Conservation (phyloP, 2,797 vertebrate genomes). For the Salarias fasciatus region DNA sequence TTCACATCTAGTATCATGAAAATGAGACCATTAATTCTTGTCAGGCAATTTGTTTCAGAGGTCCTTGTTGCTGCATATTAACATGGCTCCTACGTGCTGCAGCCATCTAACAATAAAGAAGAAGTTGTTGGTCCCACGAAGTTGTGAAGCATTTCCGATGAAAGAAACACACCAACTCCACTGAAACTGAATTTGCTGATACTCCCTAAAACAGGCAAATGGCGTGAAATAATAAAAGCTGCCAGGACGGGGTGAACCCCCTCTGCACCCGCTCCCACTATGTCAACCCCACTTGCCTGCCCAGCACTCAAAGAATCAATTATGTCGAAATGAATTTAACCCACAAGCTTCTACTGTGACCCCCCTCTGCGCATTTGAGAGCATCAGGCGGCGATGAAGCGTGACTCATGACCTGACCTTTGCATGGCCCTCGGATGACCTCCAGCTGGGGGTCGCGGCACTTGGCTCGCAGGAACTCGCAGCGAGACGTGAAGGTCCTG, state of each 20-base stretch:
- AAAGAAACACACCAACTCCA: neutral
- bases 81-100: conserved; percentile 13
- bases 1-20: conserved; percentile 39
- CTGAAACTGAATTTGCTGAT: conserved; percentile 20
- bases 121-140: neutral
- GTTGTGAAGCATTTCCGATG: neutral
- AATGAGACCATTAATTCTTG: conserved; percentile 53
- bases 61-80: neutral
- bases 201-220: conserved; percentile 28
- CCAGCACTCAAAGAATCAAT: conserved; percentile 77
- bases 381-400: conserved; percentile 62
- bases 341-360: conserved; percentile 65
- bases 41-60: conserved; percentile 40
- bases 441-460: conserved; percentile 97
- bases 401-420: conserved; percentile 88
- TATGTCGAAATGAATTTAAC: conserved; percentile 78
- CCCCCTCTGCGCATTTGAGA: conserved; percentile 51
- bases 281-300: conserved; percentile 61
- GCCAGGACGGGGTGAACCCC: conserved; percentile 16
- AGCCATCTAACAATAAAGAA: conserved; percentile 15
- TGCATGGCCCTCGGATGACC: conserved; percentile 92
- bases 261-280: conserved; percentile 16
- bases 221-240: conserved; percentile 34
- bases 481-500: conserved; percentile 93
- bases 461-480: conserved; percentile 96